These are phyloP conservation scores for Willowsia nigromaculata DNA, from an alignment of 2,888 invertebrate species.

Conservation along the genomic window DNA sequence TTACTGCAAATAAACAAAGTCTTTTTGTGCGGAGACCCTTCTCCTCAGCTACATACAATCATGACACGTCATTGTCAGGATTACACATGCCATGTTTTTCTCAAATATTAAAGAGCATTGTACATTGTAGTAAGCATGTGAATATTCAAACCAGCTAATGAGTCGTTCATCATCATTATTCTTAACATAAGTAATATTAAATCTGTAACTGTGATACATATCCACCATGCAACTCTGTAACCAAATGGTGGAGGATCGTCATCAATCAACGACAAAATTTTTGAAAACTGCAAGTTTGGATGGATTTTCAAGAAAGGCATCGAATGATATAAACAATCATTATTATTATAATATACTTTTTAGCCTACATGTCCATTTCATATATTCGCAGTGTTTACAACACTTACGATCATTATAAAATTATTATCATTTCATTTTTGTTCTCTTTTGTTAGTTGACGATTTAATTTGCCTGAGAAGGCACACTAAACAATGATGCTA, in stretches of 20 bases:
- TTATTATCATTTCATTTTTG: slow-evolving; percentile 1
- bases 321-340: too few relatives aligned
- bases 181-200: not conserved
- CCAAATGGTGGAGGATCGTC: not conserved
- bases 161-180: not conserved
- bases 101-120: not conserved
- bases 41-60: not conserved
- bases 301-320: too few relatives aligned
- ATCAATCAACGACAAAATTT: not conserved
- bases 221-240: not conserved
- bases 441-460: not conserved
- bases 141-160: not conserved
- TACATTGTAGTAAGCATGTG: not conserved
- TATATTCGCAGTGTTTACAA: slow-evolving; percentile 1
- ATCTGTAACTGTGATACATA: too few relatives aligned
- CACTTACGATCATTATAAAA: not conserved
- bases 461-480: not conserved
- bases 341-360: not conserved
- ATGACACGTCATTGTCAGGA: not conserved
- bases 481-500: not conserved
- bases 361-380: not conserved
- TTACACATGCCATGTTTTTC: not conserved
- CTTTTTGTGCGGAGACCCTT: not conserved
- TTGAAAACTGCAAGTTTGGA: too few relatives aligned
- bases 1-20: not conserved